Evolutionary conservation across 2,113 vertebrate genomes (phyloP).

Genomic region (Tragelaphus scriptus): DNA sequence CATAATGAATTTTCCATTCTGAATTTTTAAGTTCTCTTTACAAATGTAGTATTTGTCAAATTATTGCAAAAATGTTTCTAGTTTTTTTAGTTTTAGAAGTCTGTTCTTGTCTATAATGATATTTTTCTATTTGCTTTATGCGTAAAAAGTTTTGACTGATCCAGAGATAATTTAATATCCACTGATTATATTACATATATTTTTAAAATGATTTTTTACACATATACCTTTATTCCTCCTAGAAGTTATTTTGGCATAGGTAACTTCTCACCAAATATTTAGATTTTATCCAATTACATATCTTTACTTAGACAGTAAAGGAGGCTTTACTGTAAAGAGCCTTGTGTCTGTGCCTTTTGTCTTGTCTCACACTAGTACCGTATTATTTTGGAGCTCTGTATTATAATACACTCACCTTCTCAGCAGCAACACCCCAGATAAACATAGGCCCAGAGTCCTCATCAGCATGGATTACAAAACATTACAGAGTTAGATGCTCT

Average conservation of each 20-base stretch:
- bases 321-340: neutral
- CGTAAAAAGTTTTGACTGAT: neutral
- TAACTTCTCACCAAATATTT: neutral
- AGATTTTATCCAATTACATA: constrained; percentile 2
- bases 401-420: neutral
- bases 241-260: neutral
- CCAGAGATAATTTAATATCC: neutral
- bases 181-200: neutral
- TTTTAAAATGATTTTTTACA: neutral
- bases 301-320: neutral
- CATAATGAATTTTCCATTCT: neutral
- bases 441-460: neutral
- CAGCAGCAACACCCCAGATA: neutral
- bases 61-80: neutral
- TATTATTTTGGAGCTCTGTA: neutral
- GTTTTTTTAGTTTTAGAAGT: neutral
- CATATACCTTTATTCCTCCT: neutral
- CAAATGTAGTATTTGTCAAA: neutral
- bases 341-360: neutral
- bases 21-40: neutral
- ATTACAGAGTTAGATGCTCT: neutral
- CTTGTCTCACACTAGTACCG: neutral
- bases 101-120: neutral
- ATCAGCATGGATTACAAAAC: neutral
- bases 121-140: constrained; percentile 16